phyloP scores from a whole-genome alignment of 2,113 vertebrate species.

The Marmota monax region DNA sequence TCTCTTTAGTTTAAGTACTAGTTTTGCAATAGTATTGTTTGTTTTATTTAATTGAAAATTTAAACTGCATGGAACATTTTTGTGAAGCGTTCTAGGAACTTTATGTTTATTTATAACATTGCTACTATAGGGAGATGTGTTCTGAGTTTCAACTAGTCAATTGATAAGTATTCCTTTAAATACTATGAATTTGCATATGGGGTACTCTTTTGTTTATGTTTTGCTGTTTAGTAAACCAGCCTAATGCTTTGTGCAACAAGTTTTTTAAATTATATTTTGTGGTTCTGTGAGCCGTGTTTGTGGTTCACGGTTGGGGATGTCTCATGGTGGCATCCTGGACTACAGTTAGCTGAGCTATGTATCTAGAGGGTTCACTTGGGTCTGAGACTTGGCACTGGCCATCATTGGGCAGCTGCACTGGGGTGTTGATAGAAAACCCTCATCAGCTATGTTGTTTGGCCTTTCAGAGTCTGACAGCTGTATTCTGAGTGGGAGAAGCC shows the following conservation, averaged over 20 bases:
- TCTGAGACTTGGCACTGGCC: too few relatives aligned
- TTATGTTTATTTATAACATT: constrained; percentile 34
- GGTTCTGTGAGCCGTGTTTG: not conserved
- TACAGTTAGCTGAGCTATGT: not conserved
- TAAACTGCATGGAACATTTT: constrained; percentile 41
- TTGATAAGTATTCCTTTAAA: constrained; percentile 9
- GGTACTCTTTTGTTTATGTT: not conserved
- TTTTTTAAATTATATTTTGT: not conserved
- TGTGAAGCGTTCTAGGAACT: constrained; percentile 4
- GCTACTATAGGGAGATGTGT: constrained; percentile 17
- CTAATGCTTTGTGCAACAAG: not conserved
- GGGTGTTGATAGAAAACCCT: not conserved
- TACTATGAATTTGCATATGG: not conserved
- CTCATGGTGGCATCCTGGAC: not conserved
- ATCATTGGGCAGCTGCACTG: not conserved
- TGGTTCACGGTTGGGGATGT: not conserved
- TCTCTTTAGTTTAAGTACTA: constrained; percentile 55
- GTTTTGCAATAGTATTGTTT: constrained; percentile 4
- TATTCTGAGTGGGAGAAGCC: not conserved
- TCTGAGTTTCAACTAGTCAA: constrained; percentile 24
- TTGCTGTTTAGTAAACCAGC: not conserved
- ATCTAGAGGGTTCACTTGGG: not conserved
- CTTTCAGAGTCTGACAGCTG: not conserved
- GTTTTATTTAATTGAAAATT: constrained; percentile 43
- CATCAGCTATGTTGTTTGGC: not conserved